Base-by-base conservation (phyloP, 2,888 invertebrate species). In the Idaea aversata region DNA sequence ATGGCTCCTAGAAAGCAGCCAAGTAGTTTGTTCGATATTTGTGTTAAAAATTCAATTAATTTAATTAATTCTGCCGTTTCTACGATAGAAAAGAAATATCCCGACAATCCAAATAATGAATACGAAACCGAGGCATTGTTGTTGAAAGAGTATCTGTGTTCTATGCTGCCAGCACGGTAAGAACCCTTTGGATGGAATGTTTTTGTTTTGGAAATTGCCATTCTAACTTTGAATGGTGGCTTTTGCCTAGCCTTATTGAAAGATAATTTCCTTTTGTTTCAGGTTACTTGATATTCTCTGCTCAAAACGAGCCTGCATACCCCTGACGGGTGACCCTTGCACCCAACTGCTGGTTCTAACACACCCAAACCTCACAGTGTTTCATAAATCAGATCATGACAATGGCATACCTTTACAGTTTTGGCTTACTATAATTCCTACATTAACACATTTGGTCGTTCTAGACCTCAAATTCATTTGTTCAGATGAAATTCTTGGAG, bases 281-380 rank as follows among this genome's bases (percentile, higher is more conserved):
- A 93, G 93, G 86, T 88, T 93, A 85, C 93, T 93, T 73, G 92
- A 93, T 86, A 85, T 90, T 82, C 89, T 93, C 81, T 93, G 93
- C 88, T 87, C 88, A 72, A 86, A 90, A 81, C 82, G 93, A 85
- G 85, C 86, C 78, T 86, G 85, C 77, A 86, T 86, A 78, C 84
- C 81, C 70, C 88, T 88, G 77, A 86, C 84, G 34, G 89, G 90
- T 67, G 91, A 93, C 74, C 91, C 93, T 67, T 84, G 90, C 64
- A 75, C 90, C 69, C 93, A 91, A 72, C 90, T 93, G 3, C 83
- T 86, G 70, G 85, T 91, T 34, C 77, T 93, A 63, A 87, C 87
- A 57, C 93, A 93, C 72, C 92, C 93, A 67, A 85, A 87, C 75
- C 86, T 93, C 85, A 86, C 86, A 16, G 82, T 88, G 76, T 92